These are phyloP conservation scores for Apostichopus parvimensis DNA, from an alignment of 35 echinoderm and acorn worm genomes.

Conservation along the genomic window DNA sequence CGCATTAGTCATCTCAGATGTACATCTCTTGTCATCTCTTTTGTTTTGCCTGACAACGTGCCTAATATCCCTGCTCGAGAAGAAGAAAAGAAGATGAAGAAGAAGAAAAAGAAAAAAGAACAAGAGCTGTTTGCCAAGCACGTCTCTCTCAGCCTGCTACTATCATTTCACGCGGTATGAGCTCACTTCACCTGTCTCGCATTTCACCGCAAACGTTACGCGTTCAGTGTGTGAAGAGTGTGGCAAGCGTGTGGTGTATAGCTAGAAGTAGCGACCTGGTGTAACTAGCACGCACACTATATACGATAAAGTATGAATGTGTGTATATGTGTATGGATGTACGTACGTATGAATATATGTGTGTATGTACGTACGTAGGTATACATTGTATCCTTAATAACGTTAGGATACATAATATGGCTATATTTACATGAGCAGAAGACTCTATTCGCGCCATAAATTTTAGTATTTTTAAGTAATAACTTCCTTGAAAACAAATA, in stretches of 20 bases:
- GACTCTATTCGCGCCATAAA: no score
- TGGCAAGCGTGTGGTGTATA: not conserved
- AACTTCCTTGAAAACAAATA: no score
- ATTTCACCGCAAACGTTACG: not conserved
- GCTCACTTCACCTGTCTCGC: slow-evolving; percentile 17
- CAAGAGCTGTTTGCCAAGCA: not conserved
- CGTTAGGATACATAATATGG: no score
- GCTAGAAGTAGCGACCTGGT: not conserved
- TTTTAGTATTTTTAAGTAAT: no score
- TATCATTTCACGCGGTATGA: slow-evolving; percentile 36
- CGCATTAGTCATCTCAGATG: not conserved
- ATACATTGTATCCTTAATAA: not conserved
- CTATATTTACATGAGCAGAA: no score
- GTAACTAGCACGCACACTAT: not conserved
- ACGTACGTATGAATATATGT: not conserved
- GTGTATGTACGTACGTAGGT: not conserved
- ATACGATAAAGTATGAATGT: not conserved
- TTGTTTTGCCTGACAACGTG: not conserved
- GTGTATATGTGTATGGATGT: not conserved
- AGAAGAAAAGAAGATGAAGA: not conserved
- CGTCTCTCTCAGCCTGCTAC: not conserved
- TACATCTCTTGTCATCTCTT: not conserved
- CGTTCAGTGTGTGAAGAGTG: not conserved
- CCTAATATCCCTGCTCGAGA: not conserved
- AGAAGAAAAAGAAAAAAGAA: not conserved